Evolutionary conservation across 2,888 invertebrate genomes (phyloP), one percentile per base, ranked within the genome.

Genomic region (Erebia aethiops): DNA sequence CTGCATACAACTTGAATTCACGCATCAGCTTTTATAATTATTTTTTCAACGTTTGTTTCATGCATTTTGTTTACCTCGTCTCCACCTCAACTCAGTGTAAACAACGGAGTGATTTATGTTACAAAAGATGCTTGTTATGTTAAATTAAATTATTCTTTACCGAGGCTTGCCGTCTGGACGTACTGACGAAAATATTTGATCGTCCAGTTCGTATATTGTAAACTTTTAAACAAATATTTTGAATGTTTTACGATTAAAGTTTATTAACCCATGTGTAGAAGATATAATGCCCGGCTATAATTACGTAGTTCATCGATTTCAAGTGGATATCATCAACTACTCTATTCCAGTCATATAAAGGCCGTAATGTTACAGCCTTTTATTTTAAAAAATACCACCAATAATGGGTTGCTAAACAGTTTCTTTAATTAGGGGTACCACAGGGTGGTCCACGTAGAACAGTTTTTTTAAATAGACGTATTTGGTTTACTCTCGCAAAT

Each of bases 401-500:
- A 49, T n/a, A 51, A n/a, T 8, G 1, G 4, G n/a, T 52, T 52
- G 16, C 18, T 51, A 51, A 51, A n/a, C n/a, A 51, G 14, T 10
- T 9, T 2, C 18, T 16, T 54, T 13, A 14, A 26, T 21, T 26
- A 26, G 49, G 62, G 13, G 21, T 14, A 62, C 21, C 18, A 62
- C 49, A 62, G 21, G 49, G 62, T 13, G 16, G 46, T 13, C 43
- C 46, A 21, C 13, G 18, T 13, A 46, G 61, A 18, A 46, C 46
- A n/a, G 26, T 64, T n/a, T 51, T 52, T 52, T 52, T 52, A 61
- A 61, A 43, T 61, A 43, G 60, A 16, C 16, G 16, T 46, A 52
- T 51, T 52, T 63, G n/a, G 16, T 63, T 63, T 52, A 63, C 35
- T 52, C 16, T 52, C 11, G 4, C 64, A 64, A 64, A 64, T 64